Base-by-base conservation (phyloP, 1,140 invertebrate genomes). In the Hyposmocoma kahamanoa region DNA sequence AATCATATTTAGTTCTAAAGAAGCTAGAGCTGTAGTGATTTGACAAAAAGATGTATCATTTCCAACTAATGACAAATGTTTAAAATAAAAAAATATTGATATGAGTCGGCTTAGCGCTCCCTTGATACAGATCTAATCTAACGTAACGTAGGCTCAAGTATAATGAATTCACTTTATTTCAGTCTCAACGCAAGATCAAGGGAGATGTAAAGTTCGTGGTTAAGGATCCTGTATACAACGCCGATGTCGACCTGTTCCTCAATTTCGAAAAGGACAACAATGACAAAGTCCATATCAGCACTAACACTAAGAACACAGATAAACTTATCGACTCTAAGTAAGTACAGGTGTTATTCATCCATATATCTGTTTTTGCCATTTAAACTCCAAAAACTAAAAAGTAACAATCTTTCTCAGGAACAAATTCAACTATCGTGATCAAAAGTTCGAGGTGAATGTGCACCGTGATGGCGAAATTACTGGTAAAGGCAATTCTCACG, bases 241-340 rank as follows among this genome's bases (percentile, higher is more conserved):
- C 89, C 0, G 89, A 90, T 18, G 49, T 90, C 0, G 90, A 89
- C 22, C 15, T 95, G 1, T 88, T 87, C 41, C 89, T 91, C 6
- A 89, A 94, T 66, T 91, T 89, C n/a, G 89, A 91, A 10, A 92
- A 92, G 53, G 89, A 92, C 62, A 90, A 90, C 10, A 89, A 70
- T 36, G 90, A 92, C 39, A 90, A 90, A 55, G 53, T 94, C 0
- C 86, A 88, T 51, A 59, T 92, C 4, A 87, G 86, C n/a, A 92
- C 92, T 0, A 82, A 88, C 21, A 90, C 87, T 26, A 89, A 89
- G 38, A 48, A 89, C 0, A 88, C 87, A 0, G 87, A 89, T 4
- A 86, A 85, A 0, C 79, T 83, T 1, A 22, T 94, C 0, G 89
- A 91, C n/a, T 89, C 92, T 0, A 93, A 92, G 85, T 89, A 77